Evolutionary conservation across 2,888 invertebrate species (phyloP), one percentile per base, ranked within the genome.

Genomic region (Drosophila koepferae): DNA sequence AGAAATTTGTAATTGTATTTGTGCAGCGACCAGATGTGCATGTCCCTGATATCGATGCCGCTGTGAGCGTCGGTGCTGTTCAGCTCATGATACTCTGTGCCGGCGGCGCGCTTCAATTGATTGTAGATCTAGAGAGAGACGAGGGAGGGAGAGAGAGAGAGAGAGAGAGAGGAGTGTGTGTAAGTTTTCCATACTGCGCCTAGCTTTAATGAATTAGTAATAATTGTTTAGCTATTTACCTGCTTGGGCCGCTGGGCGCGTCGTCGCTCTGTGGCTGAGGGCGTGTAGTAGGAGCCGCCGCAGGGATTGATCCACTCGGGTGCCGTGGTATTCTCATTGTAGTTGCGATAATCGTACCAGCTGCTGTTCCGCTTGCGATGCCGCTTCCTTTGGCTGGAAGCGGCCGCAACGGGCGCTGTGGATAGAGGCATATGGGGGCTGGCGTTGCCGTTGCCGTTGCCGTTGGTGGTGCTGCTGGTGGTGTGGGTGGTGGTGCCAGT

Each of bases 251-350:
- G 90, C 46, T 72, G 80, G 34, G 70, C 67, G 28, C 69, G 77
- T 2, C 68, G 66, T 9, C 75, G 78, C 46, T 73, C 72, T 1
- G 38, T 74, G 16, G 69, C 63, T 6, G 70, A 34, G 28, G 91
- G 89, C 10, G 68, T 69, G 9, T 81, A 77, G 61, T 91, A 91
- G 69, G 77, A 81, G 10, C 91, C 91, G 12, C 90, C 91, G 44
- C 91, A 91, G 41, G 91, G 91, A 87, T 91, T 91, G 20, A 80
- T 72, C 91, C 92, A 91, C 61, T 92, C 92, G 60, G 91, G 63
- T 0, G 86, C 85, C 0, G 90, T 91, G 4, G 79, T 85, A 28
- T 89, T 91, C 68, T 92, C 92, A 54, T 87, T 90, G 38, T 80
- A 89, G 58, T 89, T 88, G 43, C 78, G 80, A 31, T 89, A 83